A percentile compares a stretch with the other conserved stretches of the same genome.
Evolutionary conservation across 2,797 vertebrate species (phyloP).

Genomic region (Galago senegalensis): DNA sequence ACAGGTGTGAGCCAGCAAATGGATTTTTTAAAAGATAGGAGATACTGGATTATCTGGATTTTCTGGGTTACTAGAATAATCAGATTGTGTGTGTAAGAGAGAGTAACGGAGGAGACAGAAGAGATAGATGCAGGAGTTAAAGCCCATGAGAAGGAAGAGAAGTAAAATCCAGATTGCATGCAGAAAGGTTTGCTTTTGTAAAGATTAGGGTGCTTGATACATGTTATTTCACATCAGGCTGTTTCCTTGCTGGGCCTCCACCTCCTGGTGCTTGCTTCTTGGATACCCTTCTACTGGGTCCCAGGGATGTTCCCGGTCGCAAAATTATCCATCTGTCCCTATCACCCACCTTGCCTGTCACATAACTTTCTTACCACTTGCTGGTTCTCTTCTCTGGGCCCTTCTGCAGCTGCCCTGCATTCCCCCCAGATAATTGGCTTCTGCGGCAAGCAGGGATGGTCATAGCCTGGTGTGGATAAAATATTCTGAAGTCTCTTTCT

Average conservation of each 20-base stretch:
- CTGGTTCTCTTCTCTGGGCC: background rate
- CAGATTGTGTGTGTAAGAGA: background rate
- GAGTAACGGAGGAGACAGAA: background rate
- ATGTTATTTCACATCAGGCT: background rate
- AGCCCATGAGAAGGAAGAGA: background rate
- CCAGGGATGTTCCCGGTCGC: background rate
- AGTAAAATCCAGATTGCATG: rapidly evolving
- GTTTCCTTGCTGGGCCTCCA: background rate
- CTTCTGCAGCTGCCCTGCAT: background rate
- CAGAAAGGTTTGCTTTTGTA: background rate
- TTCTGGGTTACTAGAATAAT: background rate
- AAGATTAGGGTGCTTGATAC: background rate
- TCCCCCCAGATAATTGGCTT: too few relatives aligned
- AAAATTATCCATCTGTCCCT: background rate
- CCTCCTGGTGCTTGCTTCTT: background rate
- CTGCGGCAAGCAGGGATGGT: rapidly evolving
- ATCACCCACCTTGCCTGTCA: background rate
- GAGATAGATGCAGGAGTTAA: background rate
- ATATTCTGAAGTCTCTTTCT: background rate
- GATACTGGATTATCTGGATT: background rate
- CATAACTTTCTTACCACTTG: background rate
- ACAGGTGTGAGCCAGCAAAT: too few relatives aligned
- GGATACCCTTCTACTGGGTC: background rate
- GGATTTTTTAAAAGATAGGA: background rate
- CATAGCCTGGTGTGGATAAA: background rate